A percentile compares a stretch with the other conserved stretches of the same genome.
Conservation (phyloP, 1,140 invertebrate genomes). For the Caligus rogercresseyi region DNA sequence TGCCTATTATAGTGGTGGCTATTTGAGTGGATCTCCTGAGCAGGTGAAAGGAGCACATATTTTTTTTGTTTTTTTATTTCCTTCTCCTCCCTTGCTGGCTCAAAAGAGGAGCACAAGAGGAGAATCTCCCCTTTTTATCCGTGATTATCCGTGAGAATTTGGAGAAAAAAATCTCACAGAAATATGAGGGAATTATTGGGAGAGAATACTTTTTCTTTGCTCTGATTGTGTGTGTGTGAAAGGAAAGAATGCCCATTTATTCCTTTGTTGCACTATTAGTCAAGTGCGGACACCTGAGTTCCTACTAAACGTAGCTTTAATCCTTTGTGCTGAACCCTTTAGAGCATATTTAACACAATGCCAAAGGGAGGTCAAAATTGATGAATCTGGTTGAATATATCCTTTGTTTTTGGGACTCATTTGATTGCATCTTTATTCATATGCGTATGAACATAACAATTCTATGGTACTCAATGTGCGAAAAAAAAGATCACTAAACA, state of each 20-base stretch:
- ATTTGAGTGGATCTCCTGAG: neutral
- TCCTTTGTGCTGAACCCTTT: neutral
- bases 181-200: neutral
- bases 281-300: no score
- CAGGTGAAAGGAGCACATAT: neutral
- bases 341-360: no score
- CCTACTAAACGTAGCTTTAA: no score
- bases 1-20: neutral
- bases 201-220: neutral
- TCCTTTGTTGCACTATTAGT: neutral
- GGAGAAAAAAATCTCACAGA: neutral
- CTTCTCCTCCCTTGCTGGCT: neutral
- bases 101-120: no score
- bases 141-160: neutral
- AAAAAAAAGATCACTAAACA: no score
- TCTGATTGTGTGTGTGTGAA: neutral
- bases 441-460: no score
- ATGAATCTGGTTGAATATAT: no score
- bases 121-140: no score
- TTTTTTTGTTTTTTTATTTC: neutral
- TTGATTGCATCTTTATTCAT: no score
- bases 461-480: no score
- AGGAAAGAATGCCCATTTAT: neutral
- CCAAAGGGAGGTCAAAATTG: no score
- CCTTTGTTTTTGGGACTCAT: no score